Evolutionary conservation across 2,797 vertebrate species (phyloP), one percentile per base, ranked within the genome.

Genomic region (Onychomys torridus): DNA sequence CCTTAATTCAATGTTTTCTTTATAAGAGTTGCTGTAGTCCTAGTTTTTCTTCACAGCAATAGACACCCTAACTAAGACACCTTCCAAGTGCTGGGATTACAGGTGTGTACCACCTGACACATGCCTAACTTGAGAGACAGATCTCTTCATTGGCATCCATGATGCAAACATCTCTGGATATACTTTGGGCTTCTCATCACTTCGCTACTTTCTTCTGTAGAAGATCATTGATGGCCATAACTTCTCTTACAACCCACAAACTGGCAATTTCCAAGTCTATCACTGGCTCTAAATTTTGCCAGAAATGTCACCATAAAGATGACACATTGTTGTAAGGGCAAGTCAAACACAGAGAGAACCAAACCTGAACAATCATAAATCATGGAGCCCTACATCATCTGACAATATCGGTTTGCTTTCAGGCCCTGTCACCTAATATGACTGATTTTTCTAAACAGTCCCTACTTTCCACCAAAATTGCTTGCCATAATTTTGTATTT

Each of bases 361-460:
- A 37, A 40, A 27, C 29, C 29, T 17, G 27, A 61, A 78, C 13
- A 81, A 71, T 57, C 16, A 82, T 43, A 89, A 59, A 43, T 73
- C 29, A 88, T 7, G 29, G 76, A 17, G 34, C 2, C 23, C 61
- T 52, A 84, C 37, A 25, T 90, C 37, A 81, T 63, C 49, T 88
- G 49, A 88, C 59, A 81, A 88, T 73, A 27, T 75, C 21, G 73
- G 10, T 73, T 90, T 19, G 43, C 23, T 89, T 87, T 89, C 61
- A 76, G 89, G 27, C 17, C 27, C 87, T 55, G 34, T 43, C 65
- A 95, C 21, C 43, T n/a, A 85, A 67, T 14, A 46, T n/a, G 83
- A 67, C 61, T 81, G 57, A 40, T 84, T 79, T 95, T 86, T 43
- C 63, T 84, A 88, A 90, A 43, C 14, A 75, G 71, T 76, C 32